Evolutionary conservation across 2,888 invertebrate genomes (phyloP).

Genomic region (Selenia dentaria): DNA sequence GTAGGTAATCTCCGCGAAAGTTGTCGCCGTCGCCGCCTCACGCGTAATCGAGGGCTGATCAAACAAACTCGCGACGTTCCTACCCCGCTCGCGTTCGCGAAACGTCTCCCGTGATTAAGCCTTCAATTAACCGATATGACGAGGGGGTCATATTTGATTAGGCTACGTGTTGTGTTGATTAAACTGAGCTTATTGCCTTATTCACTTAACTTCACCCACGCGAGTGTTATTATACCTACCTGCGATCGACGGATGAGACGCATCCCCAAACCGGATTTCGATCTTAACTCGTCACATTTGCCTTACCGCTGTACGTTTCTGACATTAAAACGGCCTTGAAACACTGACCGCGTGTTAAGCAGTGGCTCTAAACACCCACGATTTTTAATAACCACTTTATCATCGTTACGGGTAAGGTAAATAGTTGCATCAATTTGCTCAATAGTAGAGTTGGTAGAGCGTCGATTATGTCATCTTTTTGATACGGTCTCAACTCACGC

Average conservation of each 20-base stretch:
- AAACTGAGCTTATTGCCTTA: conserved; percentile 81
- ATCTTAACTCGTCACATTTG: conserved; percentile 45
- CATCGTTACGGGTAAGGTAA: conserved; percentile 31
- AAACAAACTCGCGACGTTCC: conserved; percentile 60
- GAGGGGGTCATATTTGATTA: conserved; percentile 83
- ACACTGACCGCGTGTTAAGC: conserved; percentile 48
- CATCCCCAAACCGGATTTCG: conserved; percentile 56
- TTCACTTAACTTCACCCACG: conserved; percentile 67
- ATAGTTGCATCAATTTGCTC: conserved; percentile 46
- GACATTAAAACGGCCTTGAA: conserved; percentile 65
- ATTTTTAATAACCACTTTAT: conserved; percentile 36
- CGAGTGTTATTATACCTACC: conserved; percentile 45
- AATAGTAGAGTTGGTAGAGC: conserved; percentile 29
- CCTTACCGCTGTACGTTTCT: conserved; percentile 42
- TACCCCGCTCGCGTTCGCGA: conserved; percentile 47
- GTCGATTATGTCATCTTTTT: conserved; percentile 50
- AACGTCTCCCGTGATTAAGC: conserved; percentile 79
- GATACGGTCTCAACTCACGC: conserved; percentile 40
- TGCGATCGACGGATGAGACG: conserved; percentile 41
- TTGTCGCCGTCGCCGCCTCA: conserved; percentile 56
- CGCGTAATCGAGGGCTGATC: conserved; percentile 67
- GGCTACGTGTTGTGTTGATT: conserved; percentile 81
- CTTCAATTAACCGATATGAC: conserved; percentile 81
- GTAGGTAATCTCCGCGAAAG: conserved; percentile 44
- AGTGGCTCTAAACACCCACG: conserved; percentile 31